Evolutionary conservation across 2,888 invertebrate genomes (phyloP), one percentile per base, ranked within the genome.

Genomic region (Nemapogon koenigi): DNA sequence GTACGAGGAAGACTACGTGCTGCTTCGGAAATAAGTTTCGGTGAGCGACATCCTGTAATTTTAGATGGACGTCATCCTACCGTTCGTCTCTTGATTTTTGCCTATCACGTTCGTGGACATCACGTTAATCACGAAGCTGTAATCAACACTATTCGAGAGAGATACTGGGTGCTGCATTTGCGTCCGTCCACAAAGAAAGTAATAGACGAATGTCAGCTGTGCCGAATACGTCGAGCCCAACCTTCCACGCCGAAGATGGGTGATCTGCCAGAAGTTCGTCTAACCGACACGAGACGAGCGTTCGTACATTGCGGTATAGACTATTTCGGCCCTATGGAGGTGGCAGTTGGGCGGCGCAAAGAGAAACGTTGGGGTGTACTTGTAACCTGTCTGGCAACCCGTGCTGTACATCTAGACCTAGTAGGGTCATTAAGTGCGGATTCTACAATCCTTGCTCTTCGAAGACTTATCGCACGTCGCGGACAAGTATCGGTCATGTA

Each of bases 401-500:
- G 35, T 15, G 35, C 35, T 15, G 15, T 35, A 2, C 35, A 29
- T 29, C 16, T 29, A 29, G 14, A 6, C 7, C 29, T n/a, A 29
- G 14, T 14, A 15, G 29, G 29, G 16, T 29, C 16, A 15, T 29
- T 29, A 7, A 13, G 28, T 1, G 10, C 41, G 16, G 39, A 43
- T 16, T 37, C 37, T 1, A 22, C 41, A 3, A 41, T 41, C 4
- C 39, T 43, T 41, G 43, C 41, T 1, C 7, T 43, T 3, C 28
- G 43, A 8, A 26, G 47, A 1, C 40, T 47, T 13, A 42, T 36
- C 7, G 41, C 45, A n/a, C n/a, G n/a, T n/a, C n/a, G n/a, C n/a
- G n/a, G n/a, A n/a, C n/a, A n/a, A n/a, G n/a, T n/a, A n/a, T n/a
- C 39, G 7, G n/a, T 30, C 1, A 41, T 44, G 4, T 42, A 29